Base-by-base conservation (phyloP, 2,797 vertebrate genomes). In the Eremophila alpestris region DNA sequence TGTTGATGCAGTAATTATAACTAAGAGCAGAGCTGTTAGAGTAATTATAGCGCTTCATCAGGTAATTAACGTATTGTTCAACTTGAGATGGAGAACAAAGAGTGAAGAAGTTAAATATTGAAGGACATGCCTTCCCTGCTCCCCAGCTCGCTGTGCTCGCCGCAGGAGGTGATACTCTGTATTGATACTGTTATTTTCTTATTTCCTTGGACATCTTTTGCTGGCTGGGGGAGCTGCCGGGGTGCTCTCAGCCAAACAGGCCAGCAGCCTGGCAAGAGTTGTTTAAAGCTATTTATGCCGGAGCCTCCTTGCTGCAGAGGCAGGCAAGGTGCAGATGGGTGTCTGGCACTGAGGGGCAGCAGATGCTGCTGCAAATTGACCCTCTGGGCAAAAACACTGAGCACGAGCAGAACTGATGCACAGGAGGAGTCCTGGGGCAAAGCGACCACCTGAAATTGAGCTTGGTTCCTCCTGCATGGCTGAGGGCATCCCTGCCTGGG, bases 11-110 rank as follows among this genome's bases (percentile, higher is more conserved):
- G 97, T 98, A 98, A 98, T 98, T 97, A 98, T 98, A 97, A 98
- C 97, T 98, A 97, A 98, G 97, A 98, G 96, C 97, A 96, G 98
- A 98, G 97, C 97, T 98, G 98, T 98, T 98, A 97, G 97, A 97
- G 97, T 99, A 99, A 99, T 99, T 99, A 98, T 97, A 98, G 98
- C 77, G 97, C 98, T 98, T 99, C 98, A 98, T 98, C 97, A 96
- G 98, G 98, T 98, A 99, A 98, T 99, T 98, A 99, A 98, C 97
- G 97, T 98, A 98, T 98, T 99, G 98, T 99, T 98, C 98, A 97
- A 98, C 97, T 98, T 97, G 98, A 98, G 97, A 97, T 91, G 27
- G 91, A 97, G 98, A 98, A 98, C 98, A 98, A 98, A 98, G 98
- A 98, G 97, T 97, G 97, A 97, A 98, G 97, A 98, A 98, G 98